phyloP scores from a whole-genome alignment of 1,140 invertebrate genomes.

The Drosophila ohnishii region DNA sequence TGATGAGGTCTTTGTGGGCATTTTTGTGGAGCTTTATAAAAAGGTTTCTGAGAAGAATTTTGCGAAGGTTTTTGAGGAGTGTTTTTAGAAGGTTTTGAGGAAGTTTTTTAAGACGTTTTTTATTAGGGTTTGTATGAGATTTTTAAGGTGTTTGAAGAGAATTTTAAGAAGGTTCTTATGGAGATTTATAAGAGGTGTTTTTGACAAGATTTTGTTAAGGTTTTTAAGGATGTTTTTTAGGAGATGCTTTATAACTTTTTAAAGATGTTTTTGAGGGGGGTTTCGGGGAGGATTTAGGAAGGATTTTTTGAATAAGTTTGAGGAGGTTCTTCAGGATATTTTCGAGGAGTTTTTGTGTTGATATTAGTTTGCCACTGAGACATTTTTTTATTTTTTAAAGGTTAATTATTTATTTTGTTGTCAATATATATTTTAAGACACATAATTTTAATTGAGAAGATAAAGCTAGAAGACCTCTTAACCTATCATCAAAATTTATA shows the following conservation, averaged over 20 bases:
- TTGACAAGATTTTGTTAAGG: background rate
- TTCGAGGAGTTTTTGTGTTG: background rate
- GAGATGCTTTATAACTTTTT: too few relatives aligned
- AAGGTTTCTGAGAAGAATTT: too few relatives aligned
- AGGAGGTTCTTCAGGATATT: too few relatives aligned
- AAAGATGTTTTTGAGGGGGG: background rate
- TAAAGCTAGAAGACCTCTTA: background rate
- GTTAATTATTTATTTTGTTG: background rate
- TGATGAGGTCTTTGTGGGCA: too few relatives aligned
- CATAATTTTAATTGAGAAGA: background rate
- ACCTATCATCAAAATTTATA: background rate
- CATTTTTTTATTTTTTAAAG: background rate
- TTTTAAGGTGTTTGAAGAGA: background rate
- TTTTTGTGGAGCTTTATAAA: too few relatives aligned
- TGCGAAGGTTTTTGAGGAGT: too few relatives aligned
- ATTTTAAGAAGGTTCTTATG: background rate
- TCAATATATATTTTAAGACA: background rate
- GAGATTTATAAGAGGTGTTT: too few relatives aligned
- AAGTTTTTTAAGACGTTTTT: too few relatives aligned
- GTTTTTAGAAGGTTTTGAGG: too few relatives aligned
- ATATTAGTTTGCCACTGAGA: background rate
- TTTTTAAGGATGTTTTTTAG: background rate
- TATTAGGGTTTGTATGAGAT: too few relatives aligned
- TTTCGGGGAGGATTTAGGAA: background rate
- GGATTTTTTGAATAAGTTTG: too few relatives aligned